Conservation (phyloP, 2,113 vertebrate genomes). For the Nicator chloris region DNA sequence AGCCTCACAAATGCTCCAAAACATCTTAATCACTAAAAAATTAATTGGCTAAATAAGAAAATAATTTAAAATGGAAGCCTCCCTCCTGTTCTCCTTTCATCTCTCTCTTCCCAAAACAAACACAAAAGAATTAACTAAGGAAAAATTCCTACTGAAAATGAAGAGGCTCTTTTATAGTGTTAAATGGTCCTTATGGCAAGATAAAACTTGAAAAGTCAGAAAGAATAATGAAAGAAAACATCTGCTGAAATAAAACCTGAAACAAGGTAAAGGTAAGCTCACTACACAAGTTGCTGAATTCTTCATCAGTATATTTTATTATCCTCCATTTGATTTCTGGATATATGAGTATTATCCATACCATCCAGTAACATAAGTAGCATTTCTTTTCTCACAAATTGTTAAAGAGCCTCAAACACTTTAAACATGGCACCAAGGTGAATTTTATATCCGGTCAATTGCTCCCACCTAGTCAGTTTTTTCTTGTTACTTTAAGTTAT, state of each 20-base stretch:
- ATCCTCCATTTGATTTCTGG: neutral
- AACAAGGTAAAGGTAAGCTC: neutral
- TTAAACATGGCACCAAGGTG: neutral
- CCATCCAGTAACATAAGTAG: neutral
- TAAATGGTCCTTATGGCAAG: neutral
- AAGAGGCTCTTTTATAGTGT: neutral
- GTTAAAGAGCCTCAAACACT: neutral
- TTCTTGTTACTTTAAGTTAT: neutral
- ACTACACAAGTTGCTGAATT: neutral
- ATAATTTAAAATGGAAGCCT: neutral
- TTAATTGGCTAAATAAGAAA: neutral
- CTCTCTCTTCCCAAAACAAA: neutral
- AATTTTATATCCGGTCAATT: neutral
- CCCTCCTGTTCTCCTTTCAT: neutral
- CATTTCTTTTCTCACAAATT: neutral
- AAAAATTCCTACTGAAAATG: neutral
- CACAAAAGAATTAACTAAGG: neutral
- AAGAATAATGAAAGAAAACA: neutral
- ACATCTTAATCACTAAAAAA: neutral
- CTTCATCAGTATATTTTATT: neutral
- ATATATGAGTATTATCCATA: neutral
- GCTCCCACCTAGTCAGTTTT: neutral
- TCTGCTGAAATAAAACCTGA: neutral
- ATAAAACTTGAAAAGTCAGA: neutral
- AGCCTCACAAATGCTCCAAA: neutral